Percentiles rank a stretch among this genome's conserved stretches.
Conservation (phyloP, 1,140 invertebrate genomes). For the Condylostylus longicornis region DNA sequence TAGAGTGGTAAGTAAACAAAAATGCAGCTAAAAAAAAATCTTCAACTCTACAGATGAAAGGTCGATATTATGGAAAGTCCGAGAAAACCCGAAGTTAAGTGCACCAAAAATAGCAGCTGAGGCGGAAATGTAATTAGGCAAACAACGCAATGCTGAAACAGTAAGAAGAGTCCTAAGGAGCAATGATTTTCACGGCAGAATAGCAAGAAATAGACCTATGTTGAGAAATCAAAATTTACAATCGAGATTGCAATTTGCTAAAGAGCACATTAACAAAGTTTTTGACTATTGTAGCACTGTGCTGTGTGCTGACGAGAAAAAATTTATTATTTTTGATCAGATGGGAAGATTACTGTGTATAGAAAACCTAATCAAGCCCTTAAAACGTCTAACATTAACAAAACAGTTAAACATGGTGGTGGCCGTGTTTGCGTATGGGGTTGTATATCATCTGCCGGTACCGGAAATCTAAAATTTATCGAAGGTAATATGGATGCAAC, state of each 20-base stretch:
- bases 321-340: slow-evolving; percentile 15
- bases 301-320: slow-evolving; percentile 15
- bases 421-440: slow-evolving; percentile 27
- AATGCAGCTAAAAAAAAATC: slow-evolving; percentile 1
- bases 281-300: slow-evolving; percentile 8
- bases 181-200: slow-evolving; percentile 1
- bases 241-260: slow-evolving; percentile 9
- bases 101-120: slow-evolving; percentile 1
- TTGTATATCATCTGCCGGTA: slow-evolving; percentile 14
- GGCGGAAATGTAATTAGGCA: slow-evolving; percentile 1
- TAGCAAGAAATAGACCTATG: slow-evolving; percentile 1
- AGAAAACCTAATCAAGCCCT: no score
- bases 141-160: slow-evolving; percentile 3
- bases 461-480: slow-evolving; percentile 16
- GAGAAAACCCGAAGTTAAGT: background rate
- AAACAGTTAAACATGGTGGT: slow-evolving; percentile 29
- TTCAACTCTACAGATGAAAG: background rate
- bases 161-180: background rate
- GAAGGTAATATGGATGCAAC: slow-evolving; percentile 11
- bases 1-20: background rate
- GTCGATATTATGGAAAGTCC: background rate
- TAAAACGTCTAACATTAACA: slow-evolving; percentile 9
- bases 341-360: no score
- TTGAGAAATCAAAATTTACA: slow-evolving; percentile 4
- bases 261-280: slow-evolving; percentile 6